Conservation (phyloP, 2,888 invertebrate genomes). For the Fragum whitleyi region DNA sequence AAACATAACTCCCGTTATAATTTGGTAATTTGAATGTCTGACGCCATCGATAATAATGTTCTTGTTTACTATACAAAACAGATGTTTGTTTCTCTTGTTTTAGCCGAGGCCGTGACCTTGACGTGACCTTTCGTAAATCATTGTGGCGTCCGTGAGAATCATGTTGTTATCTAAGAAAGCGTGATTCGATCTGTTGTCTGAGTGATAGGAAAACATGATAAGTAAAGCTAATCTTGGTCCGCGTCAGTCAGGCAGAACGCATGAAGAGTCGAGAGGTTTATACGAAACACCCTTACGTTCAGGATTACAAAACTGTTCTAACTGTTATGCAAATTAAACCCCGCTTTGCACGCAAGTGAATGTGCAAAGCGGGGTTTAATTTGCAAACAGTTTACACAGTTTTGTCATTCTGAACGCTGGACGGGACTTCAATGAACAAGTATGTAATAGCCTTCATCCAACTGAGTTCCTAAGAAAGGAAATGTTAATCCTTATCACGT, state of each 20-base stretch:
- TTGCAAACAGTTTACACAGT: too few relatives aligned
- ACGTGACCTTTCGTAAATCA: constrained; percentile 13
- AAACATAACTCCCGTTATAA: background rate
- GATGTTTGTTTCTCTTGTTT: constrained; percentile 1
- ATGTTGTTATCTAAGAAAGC: constrained; percentile 12
- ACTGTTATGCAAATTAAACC: too few relatives aligned
- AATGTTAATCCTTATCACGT: too few relatives aligned
- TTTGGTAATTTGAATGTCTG: constrained; percentile 5
- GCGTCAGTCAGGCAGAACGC: background rate
- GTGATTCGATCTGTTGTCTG: constrained; percentile 20
- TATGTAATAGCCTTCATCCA: too few relatives aligned
- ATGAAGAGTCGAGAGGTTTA: too few relatives aligned
- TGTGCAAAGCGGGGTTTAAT: too few relatives aligned
- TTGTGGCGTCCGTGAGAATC: background rate
- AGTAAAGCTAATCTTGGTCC: background rate
- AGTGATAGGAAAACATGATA: constrained; percentile 11
- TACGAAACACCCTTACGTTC: too few relatives aligned
- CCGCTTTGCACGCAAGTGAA: too few relatives aligned
- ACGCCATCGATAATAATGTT: constrained; percentile 12
- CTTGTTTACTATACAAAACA: constrained; percentile 17
- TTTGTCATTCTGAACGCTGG: too few relatives aligned
- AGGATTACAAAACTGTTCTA: too few relatives aligned
- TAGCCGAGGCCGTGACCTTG: constrained; percentile 10
- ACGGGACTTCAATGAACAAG: too few relatives aligned
- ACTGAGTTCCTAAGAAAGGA: too few relatives aligned